A percentile compares a stretch with the other conserved stretches of the same genome.
These are phyloP conservation scores for Drosophila birchii DNA, from an alignment of 2,888 invertebrate species.

Conservation along the genomic window DNA sequence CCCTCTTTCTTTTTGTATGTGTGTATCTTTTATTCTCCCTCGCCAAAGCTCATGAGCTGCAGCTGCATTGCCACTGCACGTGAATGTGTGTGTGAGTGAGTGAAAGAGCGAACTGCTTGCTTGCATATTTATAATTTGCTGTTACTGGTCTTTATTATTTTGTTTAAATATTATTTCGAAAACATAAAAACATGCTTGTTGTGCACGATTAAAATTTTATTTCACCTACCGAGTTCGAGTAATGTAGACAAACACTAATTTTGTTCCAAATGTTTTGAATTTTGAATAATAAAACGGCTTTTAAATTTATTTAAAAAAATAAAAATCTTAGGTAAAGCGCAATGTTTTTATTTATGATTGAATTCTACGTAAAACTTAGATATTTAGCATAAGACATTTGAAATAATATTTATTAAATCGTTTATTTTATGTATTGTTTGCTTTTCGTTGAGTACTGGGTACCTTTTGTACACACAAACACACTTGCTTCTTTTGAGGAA, in stretches of 20 bases:
- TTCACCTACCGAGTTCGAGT: background rate
- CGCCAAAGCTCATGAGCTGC: constrained; percentile 5
- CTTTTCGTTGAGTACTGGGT: constrained; percentile 1
- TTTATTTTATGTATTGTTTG: background rate
- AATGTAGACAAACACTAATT: background rate
- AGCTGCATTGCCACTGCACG: constrained; percentile 28
- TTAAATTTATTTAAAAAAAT: too few relatives aligned
- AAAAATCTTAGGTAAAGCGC: too few relatives aligned
- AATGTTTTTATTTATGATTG: background rate
- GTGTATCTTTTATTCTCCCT: constrained; percentile 11
- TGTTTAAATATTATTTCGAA: constrained; percentile 39
- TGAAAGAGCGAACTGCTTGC: constrained; percentile 10
- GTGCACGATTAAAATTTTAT: background rate
- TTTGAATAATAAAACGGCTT: background rate
- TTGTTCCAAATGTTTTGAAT: background rate
- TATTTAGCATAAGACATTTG: background rate
- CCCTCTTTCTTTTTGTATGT: constrained; percentile 4
- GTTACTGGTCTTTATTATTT: constrained; percentile 55
- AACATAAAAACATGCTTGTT: constrained; percentile 39
- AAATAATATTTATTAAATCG: background rate
- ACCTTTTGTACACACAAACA: background rate
- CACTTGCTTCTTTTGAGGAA: constrained; percentile 10
- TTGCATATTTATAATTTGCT: constrained; percentile 59
- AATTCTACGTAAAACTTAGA: background rate
- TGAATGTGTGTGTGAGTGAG: constrained; percentile 10